phyloP scores from a whole-genome alignment of 2,888 invertebrate genomes.

The Esperia sulphurella region DNA sequence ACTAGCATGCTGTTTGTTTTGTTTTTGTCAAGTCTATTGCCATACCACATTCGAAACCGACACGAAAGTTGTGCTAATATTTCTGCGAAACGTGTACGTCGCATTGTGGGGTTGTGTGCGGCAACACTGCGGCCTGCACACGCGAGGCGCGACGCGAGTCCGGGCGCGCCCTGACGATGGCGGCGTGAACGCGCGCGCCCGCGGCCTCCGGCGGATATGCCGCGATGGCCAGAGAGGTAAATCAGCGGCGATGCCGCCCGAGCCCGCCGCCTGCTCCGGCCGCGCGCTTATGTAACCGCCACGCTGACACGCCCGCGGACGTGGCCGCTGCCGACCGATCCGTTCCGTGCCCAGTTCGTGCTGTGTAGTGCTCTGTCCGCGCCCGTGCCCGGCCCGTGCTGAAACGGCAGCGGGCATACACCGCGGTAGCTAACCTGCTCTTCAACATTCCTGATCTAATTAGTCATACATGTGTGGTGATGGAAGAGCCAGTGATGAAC shows the following conservation, averaged over 20 bases:
- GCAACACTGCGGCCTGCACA: constrained; percentile 35
- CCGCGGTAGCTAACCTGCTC: too few relatives aligned
- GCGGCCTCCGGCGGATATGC: constrained; percentile 82
- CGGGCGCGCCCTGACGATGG: constrained; percentile 72
- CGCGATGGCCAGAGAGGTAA: constrained; percentile 87
- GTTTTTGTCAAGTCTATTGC: not conserved
- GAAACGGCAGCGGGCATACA: not conserved
- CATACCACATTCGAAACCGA: not conserved
- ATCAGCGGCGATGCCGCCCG: constrained; percentile 26
- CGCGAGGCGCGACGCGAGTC: constrained; percentile 69
- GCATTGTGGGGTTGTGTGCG: constrained; percentile 34
- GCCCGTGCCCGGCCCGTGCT: constrained; percentile 7
- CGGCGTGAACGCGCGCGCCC: constrained; percentile 77
- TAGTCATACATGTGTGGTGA: constrained; percentile 1
- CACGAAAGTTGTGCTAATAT: not conserved
- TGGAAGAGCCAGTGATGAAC: constrained; percentile 12
- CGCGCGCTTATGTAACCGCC: constrained; percentile 55
- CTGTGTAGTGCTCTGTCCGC: too few relatives aligned
- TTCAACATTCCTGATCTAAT: not conserved
- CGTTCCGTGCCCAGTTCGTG: constrained; percentile 6
- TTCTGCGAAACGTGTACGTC: not conserved
- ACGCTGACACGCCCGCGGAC: constrained; percentile 54
- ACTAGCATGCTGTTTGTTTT: too few relatives aligned
- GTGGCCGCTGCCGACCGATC: not conserved
- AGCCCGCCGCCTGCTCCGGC: not conserved